These are phyloP conservation scores for Lepisosteus osseus DNA, from an alignment of 2,113 vertebrate genomes.

Conservation along the genomic window DNA sequence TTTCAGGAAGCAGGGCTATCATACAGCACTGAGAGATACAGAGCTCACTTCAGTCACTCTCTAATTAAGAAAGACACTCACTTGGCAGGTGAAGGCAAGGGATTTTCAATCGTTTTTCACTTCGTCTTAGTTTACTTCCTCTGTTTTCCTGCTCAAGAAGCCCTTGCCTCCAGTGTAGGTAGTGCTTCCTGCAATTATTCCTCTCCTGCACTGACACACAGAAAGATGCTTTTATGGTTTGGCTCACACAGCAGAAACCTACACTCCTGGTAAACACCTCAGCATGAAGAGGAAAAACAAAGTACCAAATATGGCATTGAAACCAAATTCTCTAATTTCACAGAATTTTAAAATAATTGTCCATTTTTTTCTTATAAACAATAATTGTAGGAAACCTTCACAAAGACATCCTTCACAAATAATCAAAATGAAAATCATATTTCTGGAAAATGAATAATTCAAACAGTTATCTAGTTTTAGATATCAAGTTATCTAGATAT, in stretches of 20 bases:
- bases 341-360: background rate
- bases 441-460: too few species aligned
- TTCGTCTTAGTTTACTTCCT: background rate
- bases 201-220: constrained; percentile 38
- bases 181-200: constrained; percentile 41
- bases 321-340: background rate
- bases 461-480: too few species aligned
- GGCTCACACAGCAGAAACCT: constrained; percentile 31
- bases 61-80: background rate
- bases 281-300: constrained; percentile 33
- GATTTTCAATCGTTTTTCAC: background rate
- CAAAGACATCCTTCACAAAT: too few species aligned
- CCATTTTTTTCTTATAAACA: background rate
- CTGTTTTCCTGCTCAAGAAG: background rate
- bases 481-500: too few species aligned
- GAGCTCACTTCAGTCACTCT: background rate
- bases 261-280: constrained; percentile 48
- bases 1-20: background rate
- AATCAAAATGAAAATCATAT: too few species aligned
- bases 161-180: constrained; percentile 30
- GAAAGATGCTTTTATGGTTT: constrained; percentile 32
- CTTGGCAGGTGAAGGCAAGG: background rate
- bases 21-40: background rate
- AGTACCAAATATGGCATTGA: constrained; percentile 7
- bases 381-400: background rate